Percentiles rank a stretch among this genome's conserved stretches.
These are phyloP conservation scores for Tetramorium parvispinum DNA, from an alignment of 1,140 invertebrate genomes.

Conservation along the genomic window DNA sequence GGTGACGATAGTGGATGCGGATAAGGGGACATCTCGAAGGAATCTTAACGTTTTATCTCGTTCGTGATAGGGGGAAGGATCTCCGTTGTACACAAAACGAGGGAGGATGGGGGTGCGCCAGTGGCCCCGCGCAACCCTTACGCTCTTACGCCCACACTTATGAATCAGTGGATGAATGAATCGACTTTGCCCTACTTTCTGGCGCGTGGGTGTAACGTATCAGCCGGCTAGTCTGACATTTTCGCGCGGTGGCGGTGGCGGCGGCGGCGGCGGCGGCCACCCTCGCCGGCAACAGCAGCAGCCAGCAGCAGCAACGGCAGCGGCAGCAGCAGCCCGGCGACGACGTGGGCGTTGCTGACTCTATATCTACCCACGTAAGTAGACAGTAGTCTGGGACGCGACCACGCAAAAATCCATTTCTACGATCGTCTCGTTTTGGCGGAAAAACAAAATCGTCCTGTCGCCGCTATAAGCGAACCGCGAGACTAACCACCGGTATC, in stretches of 20 bases:
- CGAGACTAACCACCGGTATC: not conserved
- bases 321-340: conserved; percentile 70
- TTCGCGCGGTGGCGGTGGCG: conserved; percentile 70
- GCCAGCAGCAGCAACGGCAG: not conserved
- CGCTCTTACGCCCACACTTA: conserved; percentile 69
- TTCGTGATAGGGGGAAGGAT: conserved; percentile 26
- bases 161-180: conserved; percentile 82
- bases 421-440: conserved; percentile 60
- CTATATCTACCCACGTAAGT: conserved; percentile 74
- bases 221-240: conserved; percentile 75
- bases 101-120: not conserved
- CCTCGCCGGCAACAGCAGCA: conserved; percentile 7
- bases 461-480: conserved; percentile 40
- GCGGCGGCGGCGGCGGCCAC: not conserved
- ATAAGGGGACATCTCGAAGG: conserved; percentile 14
- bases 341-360: conserved; percentile 78
- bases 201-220: conserved; percentile 76
- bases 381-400: conserved; percentile 74
- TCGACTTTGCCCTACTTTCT: conserved; percentile 81
- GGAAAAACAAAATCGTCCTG: conserved; percentile 73
- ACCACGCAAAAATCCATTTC: conserved; percentile 79
- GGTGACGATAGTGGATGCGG: conserved; percentile 22
- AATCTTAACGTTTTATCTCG: conserved; percentile 46
- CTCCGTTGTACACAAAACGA: conserved; percentile 35
- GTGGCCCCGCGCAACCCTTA: conserved; percentile 55